phyloP scores from a whole-genome alignment of 2,888 invertebrate species.

The Poecilobothrus nobilitatus region DNA sequence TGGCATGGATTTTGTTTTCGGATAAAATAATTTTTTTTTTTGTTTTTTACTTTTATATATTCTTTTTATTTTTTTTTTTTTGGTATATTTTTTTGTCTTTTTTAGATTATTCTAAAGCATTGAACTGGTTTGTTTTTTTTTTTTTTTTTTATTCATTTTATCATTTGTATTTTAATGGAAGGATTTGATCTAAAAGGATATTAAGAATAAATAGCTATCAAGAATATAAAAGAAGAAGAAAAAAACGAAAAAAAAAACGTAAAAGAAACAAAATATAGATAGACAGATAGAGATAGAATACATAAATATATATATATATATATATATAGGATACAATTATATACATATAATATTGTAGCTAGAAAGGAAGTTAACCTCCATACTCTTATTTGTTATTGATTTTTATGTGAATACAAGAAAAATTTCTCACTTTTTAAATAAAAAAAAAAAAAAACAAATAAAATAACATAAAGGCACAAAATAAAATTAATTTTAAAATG shows the following conservation, averaged over 20 bases:
- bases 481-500: not conserved
- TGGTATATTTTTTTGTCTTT: no score
- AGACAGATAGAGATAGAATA: no score
- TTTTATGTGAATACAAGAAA: not conserved
- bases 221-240: not conserved
- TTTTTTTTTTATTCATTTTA: no score
- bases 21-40: not conserved
- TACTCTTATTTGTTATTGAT: not conserved
- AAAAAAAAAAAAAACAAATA: no score
- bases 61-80: not conserved
- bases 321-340: no score
- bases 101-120: not conserved
- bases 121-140: not conserved
- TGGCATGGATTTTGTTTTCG: not conserved
- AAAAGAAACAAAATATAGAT: no score
- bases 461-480: not conserved
- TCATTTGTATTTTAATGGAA: not conserved
- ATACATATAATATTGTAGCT: no score
- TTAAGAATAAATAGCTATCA: not conserved
- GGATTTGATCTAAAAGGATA: slow-evolving; percentile 3
- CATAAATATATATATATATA: no score
- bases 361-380: not conserved
- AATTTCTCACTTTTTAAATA: no score
- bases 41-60: not conserved
- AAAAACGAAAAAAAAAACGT: no score